Evolutionary conservation across 37 sponge, comb jelly and placozoan genomes (phyloP).

Genomic region (Mnemiopsis leidyi): DNA sequence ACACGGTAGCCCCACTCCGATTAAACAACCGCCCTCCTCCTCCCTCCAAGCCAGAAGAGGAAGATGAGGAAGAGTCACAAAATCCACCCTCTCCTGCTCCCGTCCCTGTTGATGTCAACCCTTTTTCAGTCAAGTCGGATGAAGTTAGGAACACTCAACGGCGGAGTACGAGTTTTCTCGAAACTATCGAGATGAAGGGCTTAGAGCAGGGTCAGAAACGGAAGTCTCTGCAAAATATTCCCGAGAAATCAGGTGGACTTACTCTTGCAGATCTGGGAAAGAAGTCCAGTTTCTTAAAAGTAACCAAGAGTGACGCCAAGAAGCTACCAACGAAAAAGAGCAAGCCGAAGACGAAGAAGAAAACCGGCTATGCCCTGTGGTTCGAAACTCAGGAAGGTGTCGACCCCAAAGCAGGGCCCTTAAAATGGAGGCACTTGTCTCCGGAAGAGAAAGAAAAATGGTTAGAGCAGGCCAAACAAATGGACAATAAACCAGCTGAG

Average conservation of each 20-base stretch:
- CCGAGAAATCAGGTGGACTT: not conserved
- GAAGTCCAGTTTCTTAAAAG: not conserved
- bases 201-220: slow-evolving; percentile 30
- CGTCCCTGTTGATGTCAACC: not conserved
- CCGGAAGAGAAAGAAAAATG: slow-evolving; percentile 52
- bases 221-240: not conserved
- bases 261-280: slow-evolving; percentile 9
- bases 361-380: slow-evolving; percentile 46
- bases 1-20: slow-evolving; percentile 28
- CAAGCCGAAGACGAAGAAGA: not conserved
- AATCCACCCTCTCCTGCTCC: not conserved
- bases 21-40: not conserved
- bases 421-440: slow-evolving; percentile 27
- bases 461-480: slow-evolving; percentile 35
- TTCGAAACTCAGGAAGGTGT: slow-evolving; percentile 19
- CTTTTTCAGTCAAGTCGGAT: slow-evolving; percentile 35
- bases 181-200: slow-evolving; percentile 25
- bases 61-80: not conserved
- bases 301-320: not conserved
- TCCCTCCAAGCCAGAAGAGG: no score
- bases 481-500: not conserved
- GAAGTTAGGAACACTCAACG: slow-evolving; percentile 45
- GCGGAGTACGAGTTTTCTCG: slow-evolving; percentile 25
- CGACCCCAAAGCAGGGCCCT: not conserved
- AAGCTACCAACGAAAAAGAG: not conserved